Evolutionary conservation across 1,140 invertebrate species (phyloP).

Genomic region (Centruroides sculpturatus): DNA sequence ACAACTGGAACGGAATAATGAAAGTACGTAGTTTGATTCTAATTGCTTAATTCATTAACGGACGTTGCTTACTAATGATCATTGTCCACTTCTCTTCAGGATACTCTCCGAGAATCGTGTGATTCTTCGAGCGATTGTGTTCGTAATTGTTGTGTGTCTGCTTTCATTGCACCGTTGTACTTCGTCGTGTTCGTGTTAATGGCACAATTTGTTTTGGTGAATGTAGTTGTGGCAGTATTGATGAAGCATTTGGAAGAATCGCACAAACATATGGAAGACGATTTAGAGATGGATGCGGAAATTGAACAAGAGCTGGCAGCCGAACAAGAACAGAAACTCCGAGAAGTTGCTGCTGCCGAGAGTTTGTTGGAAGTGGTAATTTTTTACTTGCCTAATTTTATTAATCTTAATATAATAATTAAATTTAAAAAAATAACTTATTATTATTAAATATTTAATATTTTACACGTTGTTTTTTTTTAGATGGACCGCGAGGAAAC

Average conservation of each 20-base stretch:
- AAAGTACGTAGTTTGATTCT: slow-evolving; percentile 41
- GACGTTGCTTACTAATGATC: too few relatives aligned
- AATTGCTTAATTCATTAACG: too few relatives aligned
- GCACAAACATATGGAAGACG: slow-evolving; percentile 83
- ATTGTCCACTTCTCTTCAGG: slow-evolving; percentile 33
- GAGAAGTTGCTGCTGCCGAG: slow-evolving; percentile 7
- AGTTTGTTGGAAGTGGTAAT: slow-evolving; percentile 9
- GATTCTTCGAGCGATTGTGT: slow-evolving; percentile 81
- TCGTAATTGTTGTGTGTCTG: slow-evolving; percentile 93
- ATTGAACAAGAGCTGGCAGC: slow-evolving; percentile 59
- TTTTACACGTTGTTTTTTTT: too few relatives aligned
- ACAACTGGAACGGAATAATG: slow-evolving; percentile 99
- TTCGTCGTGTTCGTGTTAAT: slow-evolving; percentile 99
- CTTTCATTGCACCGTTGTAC: slow-evolving; percentile 93
- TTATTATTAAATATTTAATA: too few relatives aligned
- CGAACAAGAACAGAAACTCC: slow-evolving; percentile 24
- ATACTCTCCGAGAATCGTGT: slow-evolving; percentile 91
- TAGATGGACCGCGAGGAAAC: too few relatives aligned
- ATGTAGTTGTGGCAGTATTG: slow-evolving; percentile 96
- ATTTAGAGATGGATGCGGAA: slow-evolving; percentile 61
- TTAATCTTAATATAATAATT: too few relatives aligned
- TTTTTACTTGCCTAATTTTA: too few relatives aligned
- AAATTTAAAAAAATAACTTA: too few relatives aligned
- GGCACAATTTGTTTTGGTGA: slow-evolving; percentile 99
- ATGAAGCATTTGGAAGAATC: slow-evolving; percentile 99